phyloP scores from a whole-genome alignment of 2,797 vertebrate genomes.

The Botia kubotai region DNA sequence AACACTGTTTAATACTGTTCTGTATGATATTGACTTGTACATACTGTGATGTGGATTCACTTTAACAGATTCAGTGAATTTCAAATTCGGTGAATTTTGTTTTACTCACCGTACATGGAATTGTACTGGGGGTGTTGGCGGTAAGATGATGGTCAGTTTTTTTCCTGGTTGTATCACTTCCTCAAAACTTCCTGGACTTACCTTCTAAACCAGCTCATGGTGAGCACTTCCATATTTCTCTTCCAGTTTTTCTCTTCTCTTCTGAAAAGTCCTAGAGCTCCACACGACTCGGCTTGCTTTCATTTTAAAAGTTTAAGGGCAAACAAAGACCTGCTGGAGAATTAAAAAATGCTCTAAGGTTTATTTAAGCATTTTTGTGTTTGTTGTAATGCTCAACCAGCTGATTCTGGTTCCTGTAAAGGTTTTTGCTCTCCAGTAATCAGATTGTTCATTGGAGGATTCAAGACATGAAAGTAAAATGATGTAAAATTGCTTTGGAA shows the following conservation, averaged over 20 bases:
- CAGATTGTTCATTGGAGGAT: too few species aligned
- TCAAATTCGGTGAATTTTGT: not conserved
- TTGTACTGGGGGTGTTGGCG: conserved; percentile 24
- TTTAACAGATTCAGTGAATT: not conserved
- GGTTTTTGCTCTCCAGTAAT: too few species aligned
- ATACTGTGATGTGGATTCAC: not conserved
- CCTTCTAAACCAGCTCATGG: conserved; percentile 48
- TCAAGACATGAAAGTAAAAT: too few species aligned
- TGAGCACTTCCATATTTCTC: conserved; percentile 65
- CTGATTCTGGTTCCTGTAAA: too few species aligned
- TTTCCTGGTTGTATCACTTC: conserved; percentile 55
- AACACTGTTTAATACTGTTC: not conserved
- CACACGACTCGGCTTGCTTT: too few species aligned
- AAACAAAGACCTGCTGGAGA: too few species aligned
- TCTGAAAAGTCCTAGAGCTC: conserved; percentile 40
- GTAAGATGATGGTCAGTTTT: conserved; percentile 27
- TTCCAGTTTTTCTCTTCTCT: conserved; percentile 67
- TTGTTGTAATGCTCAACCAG: too few species aligned
- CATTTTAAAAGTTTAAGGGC: too few species aligned
- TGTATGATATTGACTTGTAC: not conserved
- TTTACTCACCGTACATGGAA: conserved; percentile 20
- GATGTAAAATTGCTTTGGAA: too few species aligned
- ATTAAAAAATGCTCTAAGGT: too few species aligned
- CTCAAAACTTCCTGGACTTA: conserved; percentile 44
- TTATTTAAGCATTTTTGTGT: too few species aligned